Conservation (phyloP, 2,888 invertebrate genomes). For the Drosophila kuntzei region DNA sequence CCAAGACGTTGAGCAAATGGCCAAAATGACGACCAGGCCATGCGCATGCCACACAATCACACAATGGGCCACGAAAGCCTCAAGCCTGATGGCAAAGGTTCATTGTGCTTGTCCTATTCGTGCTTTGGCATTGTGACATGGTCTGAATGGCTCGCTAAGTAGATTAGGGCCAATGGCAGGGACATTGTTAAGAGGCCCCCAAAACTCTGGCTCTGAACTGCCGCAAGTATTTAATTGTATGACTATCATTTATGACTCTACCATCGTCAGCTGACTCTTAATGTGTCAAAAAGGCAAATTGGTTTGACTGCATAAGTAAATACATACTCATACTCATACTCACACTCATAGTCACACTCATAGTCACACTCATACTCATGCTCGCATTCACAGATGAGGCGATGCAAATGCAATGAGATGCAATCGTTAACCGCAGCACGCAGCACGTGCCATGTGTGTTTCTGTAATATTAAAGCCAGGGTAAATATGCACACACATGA, state of each 20-base stretch:
- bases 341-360: background rate
- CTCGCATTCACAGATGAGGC: background rate
- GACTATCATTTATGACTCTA: constrained; percentile 58
- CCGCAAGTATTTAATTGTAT: constrained; percentile 66
- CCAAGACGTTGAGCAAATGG: constrained; percentile 58
- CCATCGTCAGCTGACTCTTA: constrained; percentile 37
- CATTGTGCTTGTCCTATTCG: constrained; percentile 56
- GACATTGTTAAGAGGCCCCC: constrained; percentile 10
- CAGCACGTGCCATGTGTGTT: constrained; percentile 52
- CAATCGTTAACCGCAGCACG: constrained; percentile 61
- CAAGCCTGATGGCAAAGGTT: constrained; percentile 36
- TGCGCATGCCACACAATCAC: constrained; percentile 8
- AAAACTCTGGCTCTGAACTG: constrained; percentile 6
- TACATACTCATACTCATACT: constrained; percentile 3
- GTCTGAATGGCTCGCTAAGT: constrained; percentile 65
- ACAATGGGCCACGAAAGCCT: constrained; percentile 11
- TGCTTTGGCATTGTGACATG: constrained; percentile 58
- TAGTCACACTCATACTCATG: constrained; percentile 1
- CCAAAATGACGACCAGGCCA: constrained; percentile 42
- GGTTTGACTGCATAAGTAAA: constrained; percentile 60
- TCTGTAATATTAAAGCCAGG: constrained; percentile 53
- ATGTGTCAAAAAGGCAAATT: constrained; percentile 70
- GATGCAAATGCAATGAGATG: constrained; percentile 53
- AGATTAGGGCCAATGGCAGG: constrained; percentile 74
- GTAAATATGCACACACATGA: constrained; percentile 34